These are phyloP conservation scores for Drosophila malerkotliana DNA, from an alignment of 1,140 invertebrate species.

Conservation along the genomic window DNA sequence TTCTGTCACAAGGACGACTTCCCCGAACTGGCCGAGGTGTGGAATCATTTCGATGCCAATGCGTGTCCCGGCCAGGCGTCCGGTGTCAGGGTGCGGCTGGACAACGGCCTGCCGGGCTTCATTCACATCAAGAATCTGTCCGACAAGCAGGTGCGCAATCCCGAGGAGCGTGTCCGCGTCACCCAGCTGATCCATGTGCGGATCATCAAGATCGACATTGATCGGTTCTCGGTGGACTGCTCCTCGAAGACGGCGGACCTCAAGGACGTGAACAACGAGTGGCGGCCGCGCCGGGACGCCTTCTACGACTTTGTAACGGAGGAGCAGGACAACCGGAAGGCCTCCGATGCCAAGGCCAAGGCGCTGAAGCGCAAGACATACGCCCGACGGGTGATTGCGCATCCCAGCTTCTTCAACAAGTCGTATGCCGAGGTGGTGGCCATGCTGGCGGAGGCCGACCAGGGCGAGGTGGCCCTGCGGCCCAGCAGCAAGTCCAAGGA, in stretches of 20 bases:
- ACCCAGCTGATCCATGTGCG: constrained; percentile 96
- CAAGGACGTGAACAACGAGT: constrained; percentile 94
- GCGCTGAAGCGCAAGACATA: constrained; percentile 91
- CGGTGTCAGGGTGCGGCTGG: constrained; percentile 94
- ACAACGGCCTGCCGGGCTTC: constrained; percentile 97
- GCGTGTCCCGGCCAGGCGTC: constrained; percentile 97
- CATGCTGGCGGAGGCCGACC: constrained; percentile 95
- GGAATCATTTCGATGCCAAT: constrained; percentile 99
- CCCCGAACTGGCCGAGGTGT: constrained; percentile 97
- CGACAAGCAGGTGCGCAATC: constrained; percentile 96
- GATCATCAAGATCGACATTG: constrained; percentile 98
- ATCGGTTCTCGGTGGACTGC: constrained; percentile 96
- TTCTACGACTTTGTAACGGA: constrained; percentile 96
- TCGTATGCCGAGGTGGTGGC: constrained; percentile 96
- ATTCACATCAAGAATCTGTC: constrained; percentile 98
- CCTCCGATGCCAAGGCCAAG: constrained; percentile 92
- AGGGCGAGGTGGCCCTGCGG: constrained; percentile 97
- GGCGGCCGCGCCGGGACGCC: constrained; percentile 94
- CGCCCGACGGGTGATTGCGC: constrained; percentile 97
- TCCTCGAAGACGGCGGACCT: constrained; percentile 97
- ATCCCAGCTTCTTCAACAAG: constrained; percentile 99
- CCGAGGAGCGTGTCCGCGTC: constrained; percentile 94
- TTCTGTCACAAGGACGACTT: constrained; percentile 98
- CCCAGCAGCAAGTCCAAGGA: constrained; percentile 98
- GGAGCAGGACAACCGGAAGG: constrained; percentile 89